These are phyloP conservation scores for Malurus leucopterus DNA, from an alignment of 2,797 vertebrate genomes.

Conservation along the genomic window DNA sequence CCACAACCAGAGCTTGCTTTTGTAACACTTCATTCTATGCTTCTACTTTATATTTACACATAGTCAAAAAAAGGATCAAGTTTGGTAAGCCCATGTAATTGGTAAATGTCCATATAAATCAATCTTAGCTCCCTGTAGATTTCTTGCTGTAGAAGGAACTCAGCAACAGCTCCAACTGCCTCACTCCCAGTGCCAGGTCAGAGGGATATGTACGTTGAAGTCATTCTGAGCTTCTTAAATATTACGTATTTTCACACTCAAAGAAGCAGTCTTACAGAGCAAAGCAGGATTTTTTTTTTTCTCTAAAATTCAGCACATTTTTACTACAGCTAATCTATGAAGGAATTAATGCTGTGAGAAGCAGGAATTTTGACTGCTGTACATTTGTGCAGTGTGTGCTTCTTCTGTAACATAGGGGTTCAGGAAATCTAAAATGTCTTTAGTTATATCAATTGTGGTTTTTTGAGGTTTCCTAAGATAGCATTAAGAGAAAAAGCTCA, in stretches of 20 bases:
- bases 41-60: background rate
- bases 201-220: rapidly evolving
- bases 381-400: background rate
- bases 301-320: background rate
- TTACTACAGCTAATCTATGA: background rate
- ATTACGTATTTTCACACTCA: background rate
- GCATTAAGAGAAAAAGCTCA: background rate
- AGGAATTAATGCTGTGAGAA: background rate
- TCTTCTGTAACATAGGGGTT: background rate
- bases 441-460: background rate
- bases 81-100: background rate
- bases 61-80: background rate
- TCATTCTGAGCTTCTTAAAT: background rate
- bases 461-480: background rate
- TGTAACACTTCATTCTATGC: background rate
- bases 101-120: background rate
- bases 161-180: background rate
- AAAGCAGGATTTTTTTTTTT: background rate
- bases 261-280: background rate
- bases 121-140: background rate
- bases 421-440: background rate
- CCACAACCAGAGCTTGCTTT: background rate
- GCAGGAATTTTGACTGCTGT: background rate
- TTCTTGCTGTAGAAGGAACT: background rate
- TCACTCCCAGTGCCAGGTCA: background rate